Conservation (phyloP, 1,140 invertebrate genomes). For the Drosophila tani region DNA sequence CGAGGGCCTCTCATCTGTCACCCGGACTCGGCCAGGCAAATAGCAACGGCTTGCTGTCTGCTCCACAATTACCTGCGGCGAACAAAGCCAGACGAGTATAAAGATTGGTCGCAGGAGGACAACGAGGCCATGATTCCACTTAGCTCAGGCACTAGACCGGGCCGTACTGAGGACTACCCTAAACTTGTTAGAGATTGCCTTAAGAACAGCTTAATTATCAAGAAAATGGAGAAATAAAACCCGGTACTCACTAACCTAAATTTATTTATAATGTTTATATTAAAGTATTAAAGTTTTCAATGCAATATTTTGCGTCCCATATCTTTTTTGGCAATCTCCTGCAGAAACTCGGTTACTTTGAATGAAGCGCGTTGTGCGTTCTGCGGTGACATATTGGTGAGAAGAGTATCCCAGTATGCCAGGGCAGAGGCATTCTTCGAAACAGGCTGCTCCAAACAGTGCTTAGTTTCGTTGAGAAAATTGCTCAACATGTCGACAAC, state of each 20-base stretch:
- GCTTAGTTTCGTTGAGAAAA: slow-evolving; percentile 5
- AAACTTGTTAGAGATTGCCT: neutral
- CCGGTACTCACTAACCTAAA: too few species aligned
- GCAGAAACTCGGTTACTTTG: slow-evolving; percentile 6
- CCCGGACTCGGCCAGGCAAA: neutral
- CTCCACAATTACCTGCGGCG: slow-evolving; percentile 4
- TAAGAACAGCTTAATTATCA: slow-evolving; percentile 8
- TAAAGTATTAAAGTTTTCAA: too few species aligned
- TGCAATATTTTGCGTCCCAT: neutral
- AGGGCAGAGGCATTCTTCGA: slow-evolving; percentile 5
- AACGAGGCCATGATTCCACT: neutral
- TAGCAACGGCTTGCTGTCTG: slow-evolving; percentile 7
- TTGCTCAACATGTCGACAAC: slow-evolving; percentile 9
- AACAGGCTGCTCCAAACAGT: slow-evolving; percentile 3
- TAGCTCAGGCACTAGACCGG: neutral
- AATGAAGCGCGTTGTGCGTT: slow-evolving; percentile 6
- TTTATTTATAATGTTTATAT: too few species aligned
- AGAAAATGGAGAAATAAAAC: neutral
- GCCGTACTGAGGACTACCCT: neutral
- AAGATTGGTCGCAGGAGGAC: neutral
- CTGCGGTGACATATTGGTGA: neutral
- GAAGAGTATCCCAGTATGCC: slow-evolving; percentile 9
- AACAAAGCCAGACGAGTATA: neutral
- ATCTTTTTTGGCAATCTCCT: slow-evolving; percentile 10
- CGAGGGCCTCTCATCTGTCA: neutral